Conservation (phyloP, 2,888 invertebrate genomes). For the Sinohyriopsis cumingii region DNA sequence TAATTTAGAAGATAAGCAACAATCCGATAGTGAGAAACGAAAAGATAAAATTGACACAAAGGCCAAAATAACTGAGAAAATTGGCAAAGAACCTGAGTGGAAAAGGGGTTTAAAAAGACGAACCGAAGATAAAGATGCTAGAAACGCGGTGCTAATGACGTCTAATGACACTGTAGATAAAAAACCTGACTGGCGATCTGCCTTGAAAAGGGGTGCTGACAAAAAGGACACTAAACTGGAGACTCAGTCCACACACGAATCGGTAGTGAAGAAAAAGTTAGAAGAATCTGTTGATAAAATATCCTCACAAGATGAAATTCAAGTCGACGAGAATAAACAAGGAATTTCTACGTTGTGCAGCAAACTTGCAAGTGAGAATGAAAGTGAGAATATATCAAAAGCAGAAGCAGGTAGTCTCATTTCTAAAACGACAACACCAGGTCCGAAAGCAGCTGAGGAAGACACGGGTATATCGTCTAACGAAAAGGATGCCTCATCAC, state of each 20-base stretch:
- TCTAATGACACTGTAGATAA: background rate
- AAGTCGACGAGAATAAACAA: too few species aligned
- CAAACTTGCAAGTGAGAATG: too few species aligned
- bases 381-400: too few species aligned
- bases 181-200: slow-evolving; percentile 3
- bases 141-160: background rate
- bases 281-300: slow-evolving; percentile 3
- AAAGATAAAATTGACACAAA: slow-evolving; percentile 17
- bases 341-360: too few species aligned
- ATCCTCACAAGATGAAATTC: too few species aligned
- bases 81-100: too few species aligned
- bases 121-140: slow-evolving; percentile 4
- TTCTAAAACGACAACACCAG: too few species aligned
- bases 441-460: too few species aligned
- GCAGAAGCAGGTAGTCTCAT: too few species aligned
- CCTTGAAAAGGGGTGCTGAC: slow-evolving; percentile 8
- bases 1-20: slow-evolving; percentile 13
- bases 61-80: too few species aligned
- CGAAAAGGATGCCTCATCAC: slow-evolving; percentile 18
- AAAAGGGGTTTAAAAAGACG: slow-evolving; percentile 1
- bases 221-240: slow-evolving; percentile 7
- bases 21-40: slow-evolving; percentile 12
- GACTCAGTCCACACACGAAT: slow-evolving; percentile 7
- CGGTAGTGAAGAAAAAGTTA: slow-evolving; percentile 13
- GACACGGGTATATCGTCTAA: slow-evolving; percentile 6